A percentile compares a stretch with the other conserved stretches of the same genome.
phyloP scores from a whole-genome alignment of 2,797 vertebrate genomes.

The Malacoctenus gilli region DNA sequence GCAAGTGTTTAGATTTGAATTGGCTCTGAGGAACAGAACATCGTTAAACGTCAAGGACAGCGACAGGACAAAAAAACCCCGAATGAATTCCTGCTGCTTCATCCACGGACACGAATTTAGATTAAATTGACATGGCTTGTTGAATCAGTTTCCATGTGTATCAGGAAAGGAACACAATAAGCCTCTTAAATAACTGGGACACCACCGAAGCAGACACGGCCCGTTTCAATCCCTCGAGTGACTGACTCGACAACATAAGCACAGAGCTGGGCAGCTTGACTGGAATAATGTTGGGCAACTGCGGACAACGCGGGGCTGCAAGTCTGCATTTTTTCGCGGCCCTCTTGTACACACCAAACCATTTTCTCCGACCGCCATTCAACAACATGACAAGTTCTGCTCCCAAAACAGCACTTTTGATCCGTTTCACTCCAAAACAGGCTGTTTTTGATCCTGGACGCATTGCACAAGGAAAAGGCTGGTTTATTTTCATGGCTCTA shows the following conservation, averaged over 20 bases:
- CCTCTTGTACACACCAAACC: slow-evolving; percentile 18
- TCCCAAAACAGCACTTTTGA: slow-evolving; percentile 1
- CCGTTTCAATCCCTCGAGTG: slow-evolving; percentile 44
- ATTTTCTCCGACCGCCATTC: slow-evolving; percentile 26
- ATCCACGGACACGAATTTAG: slow-evolving; percentile 16
- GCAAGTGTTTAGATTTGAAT: too few species aligned
- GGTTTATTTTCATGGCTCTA: too few species aligned
- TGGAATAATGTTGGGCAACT: slow-evolving; percentile 19
- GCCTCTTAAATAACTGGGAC: slow-evolving; percentile 63
- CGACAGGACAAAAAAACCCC: not conserved
- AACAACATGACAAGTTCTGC: slow-evolving; percentile 3
- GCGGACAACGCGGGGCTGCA: slow-evolving; percentile 3
- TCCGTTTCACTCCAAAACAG: not conserved
- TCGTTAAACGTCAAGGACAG: not conserved
- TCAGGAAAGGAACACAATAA: slow-evolving; percentile 50
- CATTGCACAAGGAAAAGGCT: not conserved
- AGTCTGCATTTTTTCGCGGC: slow-evolving; percentile 16
- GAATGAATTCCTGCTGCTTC: not conserved
- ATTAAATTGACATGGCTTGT: slow-evolving; percentile 29
- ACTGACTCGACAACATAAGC: slow-evolving; percentile 42
- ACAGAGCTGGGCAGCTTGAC: slow-evolving; percentile 26
- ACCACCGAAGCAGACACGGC: slow-evolving; percentile 32
- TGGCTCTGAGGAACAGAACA: not conserved
- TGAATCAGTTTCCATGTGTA: slow-evolving; percentile 19
- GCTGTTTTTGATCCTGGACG: slow-evolving; percentile 1